Base-by-base conservation (phyloP, 1,140 invertebrate genomes). In the Lucilia sericata region DNA sequence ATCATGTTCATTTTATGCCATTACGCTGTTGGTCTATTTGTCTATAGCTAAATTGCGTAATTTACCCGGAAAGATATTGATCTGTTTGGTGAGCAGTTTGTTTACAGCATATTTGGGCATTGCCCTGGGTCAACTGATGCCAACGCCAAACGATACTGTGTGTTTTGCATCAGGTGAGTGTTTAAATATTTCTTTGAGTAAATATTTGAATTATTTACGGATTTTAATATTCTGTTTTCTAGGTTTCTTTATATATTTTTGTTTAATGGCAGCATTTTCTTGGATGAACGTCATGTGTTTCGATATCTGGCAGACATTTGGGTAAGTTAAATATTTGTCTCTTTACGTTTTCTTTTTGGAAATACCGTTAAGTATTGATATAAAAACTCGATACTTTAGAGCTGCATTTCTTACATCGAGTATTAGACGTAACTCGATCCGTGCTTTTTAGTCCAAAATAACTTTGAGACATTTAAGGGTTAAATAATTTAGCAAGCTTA, bases 261-360 rank as follows among this genome's bases (percentile, higher is more conserved):
- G 95, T 85, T 96, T 97, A 89, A 92, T 97, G 87, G 93, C 96
- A 5, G 95, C 96, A 82, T 98, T 98, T 92, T 95, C 96, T 85
- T 98, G 97, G 97, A 94, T 98, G 88, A 96, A 96, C 91, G 94
- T 97, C 65, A 97, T 97, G 94, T 96, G 96, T 87, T 95, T 96
- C 88, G 96, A 98, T 90, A 96, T 97, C 88, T 97, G 95, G 94
- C 95, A 95, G 92, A 97, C 96, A 82, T 96, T 96, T 91, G 95
- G 95, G 95, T 96, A 92, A 94, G 84, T 81, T n/a, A 47, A 60
- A 49, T 30, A 30, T 30, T 42, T 2, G 42, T 42, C 42, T 42
- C 0, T 42, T 10, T 1, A 2, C 42, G 10, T 7, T 10, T 42
- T 4, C 3, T 36, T 10, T 42, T 7, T 42, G 42, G 2, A 10